These are phyloP conservation scores for Acronicta aceris DNA, from an alignment of 2,888 invertebrate genomes.

Conservation along the genomic window DNA sequence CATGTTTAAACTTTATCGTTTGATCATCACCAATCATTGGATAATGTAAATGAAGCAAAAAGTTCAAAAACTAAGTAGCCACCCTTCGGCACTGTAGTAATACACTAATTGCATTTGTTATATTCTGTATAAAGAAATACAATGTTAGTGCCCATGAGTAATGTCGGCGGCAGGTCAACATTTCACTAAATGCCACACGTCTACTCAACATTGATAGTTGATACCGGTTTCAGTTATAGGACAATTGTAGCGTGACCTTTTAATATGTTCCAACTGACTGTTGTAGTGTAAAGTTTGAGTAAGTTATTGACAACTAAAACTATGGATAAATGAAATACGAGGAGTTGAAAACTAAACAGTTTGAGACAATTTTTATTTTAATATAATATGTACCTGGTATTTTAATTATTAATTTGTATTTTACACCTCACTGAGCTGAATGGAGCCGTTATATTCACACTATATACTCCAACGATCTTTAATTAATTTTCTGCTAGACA, in stretches of 20 bases:
- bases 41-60: conserved; percentile 60
- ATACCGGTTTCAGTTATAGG: conserved; percentile 43
- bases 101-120: conserved; percentile 73
- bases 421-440: conserved; percentile 23
- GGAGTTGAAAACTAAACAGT: neutral
- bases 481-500: conserved; percentile 45
- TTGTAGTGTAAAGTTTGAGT: conserved; percentile 1
- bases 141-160: conserved; percentile 60
- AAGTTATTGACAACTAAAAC: too few species aligned
- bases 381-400: neutral
- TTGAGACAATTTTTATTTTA: neutral
- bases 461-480: conserved; percentile 34
- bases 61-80: conserved; percentile 55
- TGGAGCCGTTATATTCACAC: conserved; percentile 26
- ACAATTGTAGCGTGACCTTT: conserved; percentile 17
- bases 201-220: conserved; percentile 21
- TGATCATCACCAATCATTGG: conserved; percentile 73
- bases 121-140: conserved; percentile 62
- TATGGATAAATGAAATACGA: too few species aligned
- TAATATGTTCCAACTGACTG: conserved; percentile 2
- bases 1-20: conserved; percentile 68
- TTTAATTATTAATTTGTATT: conserved; percentile 5
- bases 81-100: conserved; percentile 60
- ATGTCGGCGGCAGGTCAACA: conserved; percentile 53
- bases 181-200: conserved; percentile 69